A percentile compares a stretch with the other conserved stretches of the same genome.
phyloP scores from a whole-genome alignment of 2,888 invertebrate genomes.

The Cantharis nigra region DNA sequence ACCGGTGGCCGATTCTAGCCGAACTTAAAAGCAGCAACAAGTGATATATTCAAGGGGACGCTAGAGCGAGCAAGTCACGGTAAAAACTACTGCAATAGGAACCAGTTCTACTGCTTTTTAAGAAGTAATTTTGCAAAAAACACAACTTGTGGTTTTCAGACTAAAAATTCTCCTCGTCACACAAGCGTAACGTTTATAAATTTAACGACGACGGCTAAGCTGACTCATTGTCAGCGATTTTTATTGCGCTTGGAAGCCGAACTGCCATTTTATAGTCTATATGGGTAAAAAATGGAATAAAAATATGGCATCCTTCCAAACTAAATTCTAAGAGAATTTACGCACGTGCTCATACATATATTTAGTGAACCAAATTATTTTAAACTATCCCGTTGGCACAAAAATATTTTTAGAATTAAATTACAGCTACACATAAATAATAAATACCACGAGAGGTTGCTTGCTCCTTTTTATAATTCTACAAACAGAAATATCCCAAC shows the following conservation, averaged over 20 bases:
- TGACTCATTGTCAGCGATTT: background rate
- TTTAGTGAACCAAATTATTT: constrained; percentile 25
- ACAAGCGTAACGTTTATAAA: constrained; percentile 30
- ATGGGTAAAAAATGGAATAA: constrained; percentile 24
- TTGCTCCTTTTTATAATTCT: constrained; percentile 11
- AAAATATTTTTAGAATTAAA: constrained; percentile 20
- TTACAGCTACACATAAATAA: constrained; percentile 18
- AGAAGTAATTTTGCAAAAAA: constrained; percentile 38
- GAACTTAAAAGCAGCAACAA: constrained; percentile 46
- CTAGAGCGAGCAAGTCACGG: constrained; percentile 15
- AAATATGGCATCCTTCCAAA: constrained; percentile 30
- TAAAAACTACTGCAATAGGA: constrained; percentile 29
- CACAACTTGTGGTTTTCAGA: constrained; percentile 32
- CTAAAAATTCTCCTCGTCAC: constrained; percentile 23
- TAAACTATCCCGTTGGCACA: constrained; percentile 21
- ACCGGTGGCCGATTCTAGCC: constrained; percentile 39
- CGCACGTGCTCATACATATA: constrained; percentile 32
- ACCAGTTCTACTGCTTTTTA: constrained; percentile 40
- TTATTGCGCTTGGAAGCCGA: background rate
- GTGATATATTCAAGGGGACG: constrained; percentile 40
- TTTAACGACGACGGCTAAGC: constrained; percentile 1
- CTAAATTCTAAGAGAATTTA: constrained; percentile 24
- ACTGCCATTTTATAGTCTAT: constrained; percentile 7
- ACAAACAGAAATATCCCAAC: constrained; percentile 11
- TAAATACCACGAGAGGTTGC: constrained; percentile 1